Base-by-base conservation (phyloP, 2,888 invertebrate genomes). In the Coelogynopora nodosa region DNA sequence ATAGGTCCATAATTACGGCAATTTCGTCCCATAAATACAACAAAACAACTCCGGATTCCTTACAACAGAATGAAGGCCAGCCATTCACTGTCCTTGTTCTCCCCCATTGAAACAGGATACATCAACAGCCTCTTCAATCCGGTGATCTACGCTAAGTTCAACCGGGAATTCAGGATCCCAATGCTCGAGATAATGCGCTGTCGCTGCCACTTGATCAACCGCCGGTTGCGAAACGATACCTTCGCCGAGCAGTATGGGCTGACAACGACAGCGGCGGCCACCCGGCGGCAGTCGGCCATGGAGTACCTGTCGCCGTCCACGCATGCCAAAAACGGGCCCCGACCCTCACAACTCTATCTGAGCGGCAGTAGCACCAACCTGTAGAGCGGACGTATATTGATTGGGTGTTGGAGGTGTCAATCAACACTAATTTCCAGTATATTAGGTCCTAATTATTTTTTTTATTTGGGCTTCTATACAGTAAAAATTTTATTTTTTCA, bases 71-170 rank as follows among this genome's bases (percentile, higher is more conserved):
- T n/a, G n/a, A n/a, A n/a, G n/a, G n/a, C n/a, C n/a, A n/a, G n/a
- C n/a, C n/a, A n/a, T n/a, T n/a, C n/a, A n/a, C n/a, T n/a, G n/a
- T n/a, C n/a, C n/a, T n/a, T n/a, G n/a, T n/a, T n/a, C n/a, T n/a
- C n/a, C n/a, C n/a, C n/a, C n/a, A n/a, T n/a, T n/a, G n/a, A n/a
- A n/a, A 31, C 29, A 87, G 97, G 97, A 88, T 98, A 97, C 92
- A 95, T 96, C 90, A 98, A 98, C 92, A 97, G 97, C 90, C 94
- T 97, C 90, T 94, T 97, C 89, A 98, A 98, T 92, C 98, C 97
- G 0, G 95, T 97, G 88, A 98, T 98, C 89, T 98, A 98, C 92
- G 97, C 97, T 0, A 96, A 97, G 27, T 93, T 97, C 88, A 97
- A 98, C 92, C 94, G 96, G 89, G 97, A 97, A 92, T 97, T 98